A percentile compares a stretch with the other conserved stretches of the same genome.
phyloP scores from a whole-genome alignment of 2,113 vertebrate species.

The Dicentrarchus labrax region DNA sequence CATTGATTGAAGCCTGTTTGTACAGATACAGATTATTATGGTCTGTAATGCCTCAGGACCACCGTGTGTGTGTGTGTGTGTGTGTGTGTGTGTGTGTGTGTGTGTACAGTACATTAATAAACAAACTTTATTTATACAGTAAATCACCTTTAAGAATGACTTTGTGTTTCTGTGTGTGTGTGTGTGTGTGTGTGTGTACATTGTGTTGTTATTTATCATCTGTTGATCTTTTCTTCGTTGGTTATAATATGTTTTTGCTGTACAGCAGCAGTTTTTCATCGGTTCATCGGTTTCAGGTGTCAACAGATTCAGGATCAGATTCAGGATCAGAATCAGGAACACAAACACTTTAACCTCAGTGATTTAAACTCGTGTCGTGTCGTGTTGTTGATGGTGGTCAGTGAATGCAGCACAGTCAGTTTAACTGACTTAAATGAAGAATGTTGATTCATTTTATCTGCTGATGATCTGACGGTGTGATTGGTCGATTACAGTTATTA shows the following conservation, averaged over 20 bases:
- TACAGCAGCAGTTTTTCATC: too few species aligned
- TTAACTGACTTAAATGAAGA: neutral
- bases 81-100: neutral
- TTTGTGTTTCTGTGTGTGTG: neutral
- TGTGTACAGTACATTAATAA: neutral
- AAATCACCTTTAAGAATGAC: neutral
- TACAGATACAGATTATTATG: slow-evolving; percentile 48
- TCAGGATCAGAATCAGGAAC: too few species aligned
- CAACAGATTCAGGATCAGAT: too few species aligned
- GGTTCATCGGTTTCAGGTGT: too few species aligned
- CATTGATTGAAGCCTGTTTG: slow-evolving; percentile 54
- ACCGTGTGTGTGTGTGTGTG: neutral
- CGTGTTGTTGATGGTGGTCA: neutral
- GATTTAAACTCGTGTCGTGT: too few species aligned
- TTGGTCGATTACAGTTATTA: neutral
- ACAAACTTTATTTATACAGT: neutral
- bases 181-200: neutral
- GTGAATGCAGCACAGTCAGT: neutral
- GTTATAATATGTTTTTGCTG: too few species aligned
- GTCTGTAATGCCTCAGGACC: slow-evolving; percentile 22
- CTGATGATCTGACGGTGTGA: neutral
- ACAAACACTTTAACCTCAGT: too few species aligned
- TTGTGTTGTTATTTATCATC: neutral
- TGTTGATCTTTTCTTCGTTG: too few species aligned
- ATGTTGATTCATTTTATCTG: neutral